Evolutionary conservation across 1,140 invertebrate genomes (phyloP).

Genomic region (Lordiphosa collinella): DNA sequence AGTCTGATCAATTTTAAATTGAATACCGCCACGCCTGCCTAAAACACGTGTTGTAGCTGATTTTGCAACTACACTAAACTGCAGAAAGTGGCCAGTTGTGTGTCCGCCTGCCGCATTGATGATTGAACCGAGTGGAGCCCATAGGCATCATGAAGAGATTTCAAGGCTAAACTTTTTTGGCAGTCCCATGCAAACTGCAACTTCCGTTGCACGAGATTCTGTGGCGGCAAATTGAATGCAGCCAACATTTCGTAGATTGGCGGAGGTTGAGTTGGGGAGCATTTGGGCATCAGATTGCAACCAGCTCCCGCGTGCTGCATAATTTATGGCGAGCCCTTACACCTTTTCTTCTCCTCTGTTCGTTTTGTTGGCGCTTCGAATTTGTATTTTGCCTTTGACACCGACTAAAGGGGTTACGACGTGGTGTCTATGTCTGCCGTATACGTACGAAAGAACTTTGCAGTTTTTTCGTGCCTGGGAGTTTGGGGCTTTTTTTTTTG

Average conservation of each 20-base stretch:
- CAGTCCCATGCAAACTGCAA: conserved; percentile 34
- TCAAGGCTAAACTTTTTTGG: conserved; percentile 31
- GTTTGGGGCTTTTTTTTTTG: conserved; percentile 62
- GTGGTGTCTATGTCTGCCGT: conserved; percentile 24
- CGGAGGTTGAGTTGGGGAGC: background rate
- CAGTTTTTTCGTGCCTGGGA: conserved; percentile 74
- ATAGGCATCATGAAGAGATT: conserved; percentile 19
- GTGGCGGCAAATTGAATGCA: conserved; percentile 64
- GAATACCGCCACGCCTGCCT: too few species aligned
- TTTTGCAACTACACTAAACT: too few species aligned
- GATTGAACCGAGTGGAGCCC: conserved; percentile 45
- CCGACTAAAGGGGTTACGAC: conserved; percentile 57
- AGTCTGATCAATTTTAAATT: too few species aligned
- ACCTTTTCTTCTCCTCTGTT: background rate
- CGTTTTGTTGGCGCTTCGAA: conserved; percentile 51
- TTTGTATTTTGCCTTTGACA: conserved; percentile 76
- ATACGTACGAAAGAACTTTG: conserved; percentile 50
- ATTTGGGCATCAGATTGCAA: conserved; percentile 70
- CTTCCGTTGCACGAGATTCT: conserved; percentile 29
- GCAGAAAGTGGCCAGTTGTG: too few species aligned
- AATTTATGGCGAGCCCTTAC: conserved; percentile 57
- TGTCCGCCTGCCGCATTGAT: conserved; percentile 16
- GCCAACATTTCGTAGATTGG: conserved; percentile 26
- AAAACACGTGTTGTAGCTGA: too few species aligned
- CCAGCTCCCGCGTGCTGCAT: conserved; percentile 64